A percentile compares a stretch with the other conserved stretches of the same genome.
Evolutionary conservation across 2,113 vertebrate genomes (phyloP).

Genomic region (Sapajus apella): DNA sequence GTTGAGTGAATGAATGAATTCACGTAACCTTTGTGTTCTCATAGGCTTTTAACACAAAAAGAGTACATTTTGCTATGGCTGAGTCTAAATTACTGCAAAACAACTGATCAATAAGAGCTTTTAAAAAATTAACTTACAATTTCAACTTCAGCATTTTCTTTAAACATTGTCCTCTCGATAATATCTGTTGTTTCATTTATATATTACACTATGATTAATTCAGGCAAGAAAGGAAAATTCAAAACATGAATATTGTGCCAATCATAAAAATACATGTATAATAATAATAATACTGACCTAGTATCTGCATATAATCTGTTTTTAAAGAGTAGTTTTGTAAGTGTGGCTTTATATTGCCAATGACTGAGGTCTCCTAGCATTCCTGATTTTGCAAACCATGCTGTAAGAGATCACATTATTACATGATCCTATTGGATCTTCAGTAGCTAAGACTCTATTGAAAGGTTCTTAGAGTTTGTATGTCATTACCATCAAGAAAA

Average conservation of each 20-base stretch:
- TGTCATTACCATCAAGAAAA: slow-evolving; percentile 14
- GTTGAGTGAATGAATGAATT: neutral
- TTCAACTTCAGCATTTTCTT: neutral
- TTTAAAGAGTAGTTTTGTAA: slow-evolving; percentile 18
- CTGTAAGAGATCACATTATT: neutral
- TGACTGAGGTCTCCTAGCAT: neutral
- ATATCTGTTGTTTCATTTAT: slow-evolving; percentile 1
- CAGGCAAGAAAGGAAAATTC: slow-evolving; percentile 16
- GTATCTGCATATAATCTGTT: neutral
- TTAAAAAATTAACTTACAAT: neutral
- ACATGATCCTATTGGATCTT: neutral
- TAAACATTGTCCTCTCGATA: neutral
- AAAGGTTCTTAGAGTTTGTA: neutral
- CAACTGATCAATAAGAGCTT: neutral
- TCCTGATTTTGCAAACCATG: neutral
- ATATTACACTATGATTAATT: neutral
- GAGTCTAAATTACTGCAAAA: neutral
- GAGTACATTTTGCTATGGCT: neutral
- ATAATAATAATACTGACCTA: neutral
- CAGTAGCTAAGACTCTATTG: neutral
- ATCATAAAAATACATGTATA: neutral
- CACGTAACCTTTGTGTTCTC: neutral
- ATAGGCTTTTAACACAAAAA: neutral
- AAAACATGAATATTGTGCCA: neutral
- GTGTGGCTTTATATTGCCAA: neutral